Percentiles rank a stretch among this genome's conserved stretches.
phyloP scores from a whole-genome alignment of 2,888 invertebrate genomes.

The Hydraecia micacea region DNA sequence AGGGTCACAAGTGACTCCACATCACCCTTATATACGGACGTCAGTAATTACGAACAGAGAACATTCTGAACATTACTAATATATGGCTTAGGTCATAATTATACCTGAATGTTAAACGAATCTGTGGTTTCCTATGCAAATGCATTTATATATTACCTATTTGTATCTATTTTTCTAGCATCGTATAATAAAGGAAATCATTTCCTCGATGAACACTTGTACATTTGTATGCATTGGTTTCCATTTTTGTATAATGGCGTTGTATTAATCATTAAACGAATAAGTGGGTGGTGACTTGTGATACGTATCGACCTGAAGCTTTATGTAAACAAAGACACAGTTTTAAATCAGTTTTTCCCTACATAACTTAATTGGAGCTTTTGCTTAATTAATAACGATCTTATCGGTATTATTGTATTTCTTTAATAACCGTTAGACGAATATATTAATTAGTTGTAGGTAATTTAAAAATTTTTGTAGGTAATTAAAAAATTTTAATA shows the following conservation, averaged over 20 bases:
- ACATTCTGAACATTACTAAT: constrained; percentile 57
- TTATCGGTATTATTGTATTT: not conserved
- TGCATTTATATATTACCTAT: constrained; percentile 35
- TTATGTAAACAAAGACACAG: not conserved
- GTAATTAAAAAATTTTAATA: not conserved
- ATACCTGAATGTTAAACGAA: constrained; percentile 39
- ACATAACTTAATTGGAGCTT: not conserved
- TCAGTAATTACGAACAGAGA: constrained; percentile 56
- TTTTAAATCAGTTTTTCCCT: not conserved
- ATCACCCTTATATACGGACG: constrained; percentile 58
- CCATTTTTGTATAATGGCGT: constrained; percentile 34
- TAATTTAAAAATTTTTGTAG: not conserved
- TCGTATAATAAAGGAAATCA: constrained; percentile 39
- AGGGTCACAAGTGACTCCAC: constrained; percentile 60
- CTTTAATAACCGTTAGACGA: not conserved
- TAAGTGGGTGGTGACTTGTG: not conserved
- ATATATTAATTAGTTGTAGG: not conserved
- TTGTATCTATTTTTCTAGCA: constrained; percentile 34
- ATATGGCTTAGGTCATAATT: constrained; percentile 54
- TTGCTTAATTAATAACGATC: not conserved
- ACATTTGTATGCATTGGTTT: constrained; percentile 14
- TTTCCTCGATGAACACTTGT: constrained; percentile 31
- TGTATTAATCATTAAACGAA: constrained; percentile 44
- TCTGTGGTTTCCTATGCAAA: constrained; percentile 50
- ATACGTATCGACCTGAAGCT: constrained; percentile 12